These are phyloP conservation scores for Sitta europaea DNA, from an alignment of 2,113 vertebrate species.

Conservation along the genomic window DNA sequence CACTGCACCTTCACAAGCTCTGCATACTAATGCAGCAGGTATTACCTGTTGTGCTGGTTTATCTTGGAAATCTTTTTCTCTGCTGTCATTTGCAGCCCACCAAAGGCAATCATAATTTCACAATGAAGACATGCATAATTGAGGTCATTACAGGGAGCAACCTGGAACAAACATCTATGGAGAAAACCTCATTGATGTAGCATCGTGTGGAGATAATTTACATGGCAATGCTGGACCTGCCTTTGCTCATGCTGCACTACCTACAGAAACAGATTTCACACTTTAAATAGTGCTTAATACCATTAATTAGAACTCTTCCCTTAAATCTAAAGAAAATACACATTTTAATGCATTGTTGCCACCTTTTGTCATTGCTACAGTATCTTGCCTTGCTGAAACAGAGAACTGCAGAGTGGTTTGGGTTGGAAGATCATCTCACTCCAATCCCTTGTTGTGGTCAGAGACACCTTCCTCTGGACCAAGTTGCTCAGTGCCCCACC, in stretches of 20 bases:
- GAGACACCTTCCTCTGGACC: neutral
- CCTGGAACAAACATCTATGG: constrained; percentile 37
- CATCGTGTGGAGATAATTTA: constrained; percentile 23
- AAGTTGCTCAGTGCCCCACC: neutral
- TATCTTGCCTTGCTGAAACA: neutral
- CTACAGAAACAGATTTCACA: neutral
- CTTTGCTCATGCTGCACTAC: neutral
- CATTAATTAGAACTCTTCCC: constrained; percentile 30
- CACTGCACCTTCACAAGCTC: neutral
- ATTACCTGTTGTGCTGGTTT: constrained; percentile 53
- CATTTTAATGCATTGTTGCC: neutral
- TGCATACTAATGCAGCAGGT: constrained; percentile 48
- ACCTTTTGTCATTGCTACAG: neutral
- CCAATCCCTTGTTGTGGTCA: neutral
- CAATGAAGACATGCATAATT: constrained; percentile 69
- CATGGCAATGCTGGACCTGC: neutral
- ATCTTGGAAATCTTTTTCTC: constrained; percentile 49
- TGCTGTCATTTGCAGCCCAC: constrained; percentile 51
- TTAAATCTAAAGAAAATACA: constrained; percentile 7
- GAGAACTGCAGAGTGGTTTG: neutral
- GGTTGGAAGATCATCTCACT: too few relatives aligned
- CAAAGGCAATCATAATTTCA: constrained; percentile 67
- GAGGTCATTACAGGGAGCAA: constrained; percentile 65
- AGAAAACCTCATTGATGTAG: constrained; percentile 55
- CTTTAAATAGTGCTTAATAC: neutral